These are phyloP conservation scores for Carduelis carduelis DNA, from an alignment of 2,797 vertebrate species.

Conservation along the genomic window DNA sequence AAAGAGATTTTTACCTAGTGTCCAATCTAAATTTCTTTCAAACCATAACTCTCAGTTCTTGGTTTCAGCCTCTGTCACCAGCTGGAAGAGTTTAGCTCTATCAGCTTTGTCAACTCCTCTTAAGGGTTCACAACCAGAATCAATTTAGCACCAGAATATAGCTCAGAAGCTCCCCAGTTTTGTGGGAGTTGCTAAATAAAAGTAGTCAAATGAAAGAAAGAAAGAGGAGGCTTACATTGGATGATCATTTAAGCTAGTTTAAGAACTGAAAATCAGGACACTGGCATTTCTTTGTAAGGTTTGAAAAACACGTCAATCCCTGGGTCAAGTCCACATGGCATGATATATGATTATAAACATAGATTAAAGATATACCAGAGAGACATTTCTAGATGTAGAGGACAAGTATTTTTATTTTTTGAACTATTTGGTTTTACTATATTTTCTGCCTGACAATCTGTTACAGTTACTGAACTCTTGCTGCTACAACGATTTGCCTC, in stretches of 20 bases:
- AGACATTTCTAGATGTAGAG: not conserved
- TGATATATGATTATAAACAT: not conserved
- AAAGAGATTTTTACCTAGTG: not conserved
- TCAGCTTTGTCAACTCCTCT: not conserved
- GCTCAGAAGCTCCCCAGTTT: not conserved
- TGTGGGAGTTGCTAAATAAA: not conserved
- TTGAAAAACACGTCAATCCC: not conserved
- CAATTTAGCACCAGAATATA: not conserved
- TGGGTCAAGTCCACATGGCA: not conserved
- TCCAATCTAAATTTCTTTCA: not conserved
- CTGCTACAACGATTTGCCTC: not conserved
- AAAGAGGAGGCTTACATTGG: not conserved
- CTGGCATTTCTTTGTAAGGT: not conserved
- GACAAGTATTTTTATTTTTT: not conserved
- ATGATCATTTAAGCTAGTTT: not conserved
- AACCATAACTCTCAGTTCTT: not conserved
- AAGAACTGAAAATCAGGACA: not conserved
- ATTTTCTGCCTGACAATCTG: not conserved
- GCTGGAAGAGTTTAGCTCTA: not conserved
- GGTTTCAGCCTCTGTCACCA: not conserved
- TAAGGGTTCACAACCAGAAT: not conserved
- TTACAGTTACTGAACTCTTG: not conserved
- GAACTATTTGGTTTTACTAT: not conserved
- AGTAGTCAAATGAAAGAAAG: not conserved
- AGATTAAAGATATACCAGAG: not conserved